Conservation (phyloP, 2,888 invertebrate genomes). For the Ophioninae sp. region DNA sequence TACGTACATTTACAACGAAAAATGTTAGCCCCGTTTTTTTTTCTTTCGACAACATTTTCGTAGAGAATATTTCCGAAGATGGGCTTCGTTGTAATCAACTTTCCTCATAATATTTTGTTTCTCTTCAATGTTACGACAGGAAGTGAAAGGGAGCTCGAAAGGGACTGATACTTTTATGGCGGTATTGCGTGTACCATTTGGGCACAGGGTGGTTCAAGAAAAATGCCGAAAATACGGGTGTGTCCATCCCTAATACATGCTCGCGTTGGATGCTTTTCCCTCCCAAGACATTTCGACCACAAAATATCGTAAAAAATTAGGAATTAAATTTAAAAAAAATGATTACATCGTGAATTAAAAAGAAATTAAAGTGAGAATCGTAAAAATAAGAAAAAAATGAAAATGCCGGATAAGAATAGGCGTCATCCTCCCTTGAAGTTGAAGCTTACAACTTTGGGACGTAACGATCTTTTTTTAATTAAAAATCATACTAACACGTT, state of each 20-base stretch:
- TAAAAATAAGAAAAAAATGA: too few species aligned
- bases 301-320: background rate
- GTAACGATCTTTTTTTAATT: too few species aligned
- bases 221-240: background rate
- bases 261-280: background rate
- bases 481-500: too few species aligned
- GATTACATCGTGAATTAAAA: background rate
- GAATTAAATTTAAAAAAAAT: too few species aligned
- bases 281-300: too few species aligned
- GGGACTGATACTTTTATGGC: slow-evolving; percentile 61
- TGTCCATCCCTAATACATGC: too few species aligned
- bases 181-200: slow-evolving; percentile 57
- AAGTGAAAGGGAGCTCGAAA: slow-evolving; percentile 37
- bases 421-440: too few species aligned
- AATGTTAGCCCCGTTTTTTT: slow-evolving; percentile 2
- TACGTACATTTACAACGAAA: slow-evolving; percentile 5
- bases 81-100: background rate
- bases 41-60: background rate
- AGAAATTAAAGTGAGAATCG: too few species aligned
- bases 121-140: slow-evolving; percentile 29
- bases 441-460: too few species aligned
- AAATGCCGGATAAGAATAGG: too few species aligned
- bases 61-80: slow-evolving; percentile 4
- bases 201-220: background rate
- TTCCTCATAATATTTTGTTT: slow-evolving; percentile 15